Conservation (phyloP, 2,888 invertebrate genomes). For the Caprella mutica region DNA sequence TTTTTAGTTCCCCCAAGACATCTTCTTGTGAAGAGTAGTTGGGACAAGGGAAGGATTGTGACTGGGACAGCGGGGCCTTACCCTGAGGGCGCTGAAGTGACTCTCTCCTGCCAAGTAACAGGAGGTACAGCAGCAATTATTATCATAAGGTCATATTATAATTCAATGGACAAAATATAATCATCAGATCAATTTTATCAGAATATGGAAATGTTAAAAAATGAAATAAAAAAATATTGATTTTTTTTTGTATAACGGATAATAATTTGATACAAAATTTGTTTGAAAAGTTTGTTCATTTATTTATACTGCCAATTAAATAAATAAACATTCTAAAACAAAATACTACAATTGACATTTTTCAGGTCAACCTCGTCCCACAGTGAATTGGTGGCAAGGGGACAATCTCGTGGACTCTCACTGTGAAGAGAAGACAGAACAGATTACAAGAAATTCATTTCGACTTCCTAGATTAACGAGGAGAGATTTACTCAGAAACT, state of each 20-base stretch:
- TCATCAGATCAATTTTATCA: too few species aligned
- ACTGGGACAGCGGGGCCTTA: slow-evolving; percentile 10
- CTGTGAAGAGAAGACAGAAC: slow-evolving; percentile 24
- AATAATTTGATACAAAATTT: too few species aligned
- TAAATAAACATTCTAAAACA: too few species aligned
- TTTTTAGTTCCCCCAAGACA: slow-evolving; percentile 10
- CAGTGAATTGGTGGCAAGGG: slow-evolving; percentile 29
- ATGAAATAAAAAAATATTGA: too few species aligned
- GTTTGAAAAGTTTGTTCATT: too few species aligned
- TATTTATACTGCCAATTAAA: too few species aligned
- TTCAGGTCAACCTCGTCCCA: slow-evolving; percentile 23
- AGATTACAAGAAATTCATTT: slow-evolving; percentile 24
- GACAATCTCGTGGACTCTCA: slow-evolving; percentile 25
- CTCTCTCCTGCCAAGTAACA: slow-evolving; percentile 19
- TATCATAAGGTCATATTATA: too few species aligned
- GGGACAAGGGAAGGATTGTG: slow-evolving; percentile 2
- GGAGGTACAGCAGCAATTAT: slow-evolving; percentile 21
- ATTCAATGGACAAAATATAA: too few species aligned
- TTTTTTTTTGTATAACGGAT: too few species aligned
- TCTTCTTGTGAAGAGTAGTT: slow-evolving; percentile 9
- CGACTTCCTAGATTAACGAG: slow-evolving; percentile 17
- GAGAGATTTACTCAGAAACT: slow-evolving; percentile 17
- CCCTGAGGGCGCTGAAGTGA: slow-evolving; percentile 15
- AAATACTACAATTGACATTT: too few species aligned
- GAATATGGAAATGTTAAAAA: too few species aligned